Base-by-base conservation (phyloP, 2,113 vertebrate species). In the Silurus asotus region DNA sequence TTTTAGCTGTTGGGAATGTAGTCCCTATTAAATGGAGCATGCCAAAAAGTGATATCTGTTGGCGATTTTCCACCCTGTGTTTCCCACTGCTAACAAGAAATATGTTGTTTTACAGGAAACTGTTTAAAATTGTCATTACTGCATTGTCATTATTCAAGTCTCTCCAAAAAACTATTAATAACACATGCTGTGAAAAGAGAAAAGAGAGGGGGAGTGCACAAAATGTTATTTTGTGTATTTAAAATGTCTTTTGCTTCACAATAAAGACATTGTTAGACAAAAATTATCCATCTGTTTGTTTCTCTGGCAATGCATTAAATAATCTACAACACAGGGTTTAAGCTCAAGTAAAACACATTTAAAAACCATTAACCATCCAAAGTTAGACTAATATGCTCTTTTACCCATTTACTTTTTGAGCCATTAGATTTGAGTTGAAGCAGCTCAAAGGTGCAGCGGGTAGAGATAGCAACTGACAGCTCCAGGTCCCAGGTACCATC, bases 221-320 rank as follows among this genome's bases (percentile, higher is more conserved):
- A 3, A 51, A 48, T 48, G 17, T 59, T 4, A 37, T 76, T 84
- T 48, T 72, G 55, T 74, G 37, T 69, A 61, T 82, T 53, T 83
- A n/a, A 3, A 53, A 23, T 45, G 72, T 62, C 59, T 49, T 81
- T 88, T 69, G 69, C 59, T 85, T 84, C 82, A 65, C 23, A 61
- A 10, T 77, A 49, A 56, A 82, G n/a, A 81, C 19, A 45, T 76
- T 51, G 58, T 67, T 28, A 28, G 25, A 37, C 11, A 67, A 67
- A 67, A 48, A 6, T 45, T 14, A 17, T 70, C 6, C 69, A 69
- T 14, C 69, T 70, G 65, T 69, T 70, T 70, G 28, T 25, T 3
- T 17, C 67, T 37, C 28, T 37, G 28, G 67, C 69, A 48, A 45
- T 19, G 15, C 15, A 45, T 45, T 48, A 70, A 70, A 70, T 5